Conservation (phyloP, 2,797 vertebrate species). For the Chelidonichthys spinosus region DNA sequence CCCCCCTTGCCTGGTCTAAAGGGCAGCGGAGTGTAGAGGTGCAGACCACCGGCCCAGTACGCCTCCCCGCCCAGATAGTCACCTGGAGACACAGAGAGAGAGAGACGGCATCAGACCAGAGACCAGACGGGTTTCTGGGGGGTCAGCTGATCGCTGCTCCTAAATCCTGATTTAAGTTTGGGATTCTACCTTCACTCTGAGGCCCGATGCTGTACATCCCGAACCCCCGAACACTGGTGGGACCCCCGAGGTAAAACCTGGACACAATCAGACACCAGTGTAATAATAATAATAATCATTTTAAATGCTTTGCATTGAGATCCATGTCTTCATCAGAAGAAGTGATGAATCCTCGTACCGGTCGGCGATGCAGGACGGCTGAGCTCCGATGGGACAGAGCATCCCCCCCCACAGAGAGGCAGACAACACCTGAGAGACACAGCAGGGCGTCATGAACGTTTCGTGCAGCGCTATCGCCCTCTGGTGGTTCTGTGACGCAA, state of each 20-base stretch:
- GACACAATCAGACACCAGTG: neutral
- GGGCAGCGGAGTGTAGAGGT: conserved; percentile 94
- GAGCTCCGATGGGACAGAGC: conserved; percentile 89
- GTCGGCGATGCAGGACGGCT: conserved; percentile 91
- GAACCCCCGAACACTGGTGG: conserved; percentile 95
- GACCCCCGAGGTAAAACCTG: conserved; percentile 97
- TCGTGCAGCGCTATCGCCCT: neutral
- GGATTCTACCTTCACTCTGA: conserved; percentile 92
- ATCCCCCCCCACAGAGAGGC: conserved; percentile 94
- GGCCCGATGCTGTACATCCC: conserved; percentile 99
- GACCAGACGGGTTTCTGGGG: no score
- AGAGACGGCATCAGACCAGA: no score
- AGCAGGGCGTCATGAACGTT: neutral
- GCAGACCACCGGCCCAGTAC: conserved; percentile 95
- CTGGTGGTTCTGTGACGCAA: conserved; percentile 18
- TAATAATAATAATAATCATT: no score
- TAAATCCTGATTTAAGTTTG: neutral
- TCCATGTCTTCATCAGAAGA: neutral
- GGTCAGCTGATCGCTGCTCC: neutral
- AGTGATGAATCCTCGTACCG: conserved; percentile 76
- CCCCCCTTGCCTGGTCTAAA: conserved; percentile 94
- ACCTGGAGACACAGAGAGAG: conserved; percentile 77
- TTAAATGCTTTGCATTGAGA: neutral
- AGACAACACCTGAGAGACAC: conserved; percentile 87
- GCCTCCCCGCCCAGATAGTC: conserved; percentile 96